Percentiles rank a stretch among this genome's conserved stretches.
Evolutionary conservation across 37 sponge, comb jelly and placozoan species (phyloP).

Genomic region (Aphrocallistes beatrix): DNA sequence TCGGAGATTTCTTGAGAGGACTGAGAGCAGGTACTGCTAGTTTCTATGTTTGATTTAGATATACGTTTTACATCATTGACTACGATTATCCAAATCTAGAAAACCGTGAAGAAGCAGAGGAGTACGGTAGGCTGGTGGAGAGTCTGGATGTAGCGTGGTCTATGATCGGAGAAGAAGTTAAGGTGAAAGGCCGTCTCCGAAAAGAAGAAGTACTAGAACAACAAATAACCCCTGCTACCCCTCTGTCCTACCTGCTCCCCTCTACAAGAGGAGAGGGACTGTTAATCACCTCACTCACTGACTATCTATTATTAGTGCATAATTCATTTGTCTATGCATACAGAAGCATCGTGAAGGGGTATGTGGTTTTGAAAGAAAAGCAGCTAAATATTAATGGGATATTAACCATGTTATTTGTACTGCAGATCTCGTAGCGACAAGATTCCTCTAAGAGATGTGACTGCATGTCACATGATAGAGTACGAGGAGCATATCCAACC

Average conservation of each 20-base stretch:
- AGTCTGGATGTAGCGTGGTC: neutral
- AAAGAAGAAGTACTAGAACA: neutral
- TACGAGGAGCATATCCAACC: neutral
- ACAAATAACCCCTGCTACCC: slow-evolving; percentile 19
- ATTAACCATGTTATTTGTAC: too few relatives aligned
- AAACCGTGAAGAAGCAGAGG: neutral
- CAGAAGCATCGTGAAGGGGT: slow-evolving; percentile 1
- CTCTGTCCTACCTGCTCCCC: neutral
- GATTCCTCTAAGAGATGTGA: neutral
- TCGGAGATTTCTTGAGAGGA: neutral
- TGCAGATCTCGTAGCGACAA: slow-evolving; percentile 5
- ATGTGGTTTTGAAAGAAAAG: too few relatives aligned
- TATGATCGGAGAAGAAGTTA: neutral
- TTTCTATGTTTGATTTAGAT: too few relatives aligned
- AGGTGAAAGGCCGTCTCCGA: neutral
- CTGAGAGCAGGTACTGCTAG: neutral
- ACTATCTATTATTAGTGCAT: neutral
- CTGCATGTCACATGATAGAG: neutral
- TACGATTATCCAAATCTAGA: too few relatives aligned
- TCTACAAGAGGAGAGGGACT: neutral
- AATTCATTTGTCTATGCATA: slow-evolving; percentile 1
- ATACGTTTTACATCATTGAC: too few relatives aligned
- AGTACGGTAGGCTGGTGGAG: neutral
- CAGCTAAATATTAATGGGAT: too few relatives aligned
- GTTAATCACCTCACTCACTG: slow-evolving; percentile 18